These are phyloP conservation scores for Tigriopus californicus DNA, from an alignment of 2,888 invertebrate genomes.

Conservation along the genomic window DNA sequence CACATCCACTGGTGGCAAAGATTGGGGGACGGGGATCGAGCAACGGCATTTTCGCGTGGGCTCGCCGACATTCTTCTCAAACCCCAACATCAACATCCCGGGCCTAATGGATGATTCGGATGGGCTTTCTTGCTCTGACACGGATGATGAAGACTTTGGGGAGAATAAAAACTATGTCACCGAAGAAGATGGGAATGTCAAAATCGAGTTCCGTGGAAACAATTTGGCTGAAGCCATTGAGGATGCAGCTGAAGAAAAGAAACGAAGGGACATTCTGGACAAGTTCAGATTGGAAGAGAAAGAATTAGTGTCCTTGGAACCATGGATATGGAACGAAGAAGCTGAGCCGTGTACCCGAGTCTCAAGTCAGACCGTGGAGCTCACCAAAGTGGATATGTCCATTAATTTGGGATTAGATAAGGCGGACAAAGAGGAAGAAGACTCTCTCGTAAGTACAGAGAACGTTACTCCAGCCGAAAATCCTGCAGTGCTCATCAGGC, in stretches of 20 bases:
- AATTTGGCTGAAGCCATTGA: slow-evolving; percentile 18
- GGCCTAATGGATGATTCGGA: slow-evolving; percentile 30
- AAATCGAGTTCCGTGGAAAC: slow-evolving; percentile 58
- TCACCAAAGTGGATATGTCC: background rate
- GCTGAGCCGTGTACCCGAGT: background rate
- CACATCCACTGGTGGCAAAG: slow-evolving; percentile 18
- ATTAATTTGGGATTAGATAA: background rate
- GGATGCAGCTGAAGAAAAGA: background rate
- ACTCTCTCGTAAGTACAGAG: background rate
- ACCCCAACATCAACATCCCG: slow-evolving; percentile 20
- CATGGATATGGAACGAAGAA: background rate
- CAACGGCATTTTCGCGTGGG: slow-evolving; percentile 26
- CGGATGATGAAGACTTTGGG: slow-evolving; percentile 27
- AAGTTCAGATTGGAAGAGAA: slow-evolving; percentile 15
- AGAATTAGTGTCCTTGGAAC: background rate
- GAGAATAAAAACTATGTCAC: slow-evolving; percentile 16
- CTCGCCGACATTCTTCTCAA: slow-evolving; percentile 30
- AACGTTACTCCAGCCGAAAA: too few relatives aligned
- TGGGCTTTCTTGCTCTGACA: slow-evolving; percentile 29
- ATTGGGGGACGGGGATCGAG: slow-evolving; percentile 22
- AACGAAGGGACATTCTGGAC: slow-evolving; percentile 16
- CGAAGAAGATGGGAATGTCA: slow-evolving; percentile 36
- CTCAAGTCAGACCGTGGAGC: background rate
- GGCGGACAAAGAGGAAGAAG: background rate
- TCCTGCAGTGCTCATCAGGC: background rate